phyloP scores from a whole-genome alignment of 1,140 invertebrate genomes.

The Antheraea pernyi region DNA sequence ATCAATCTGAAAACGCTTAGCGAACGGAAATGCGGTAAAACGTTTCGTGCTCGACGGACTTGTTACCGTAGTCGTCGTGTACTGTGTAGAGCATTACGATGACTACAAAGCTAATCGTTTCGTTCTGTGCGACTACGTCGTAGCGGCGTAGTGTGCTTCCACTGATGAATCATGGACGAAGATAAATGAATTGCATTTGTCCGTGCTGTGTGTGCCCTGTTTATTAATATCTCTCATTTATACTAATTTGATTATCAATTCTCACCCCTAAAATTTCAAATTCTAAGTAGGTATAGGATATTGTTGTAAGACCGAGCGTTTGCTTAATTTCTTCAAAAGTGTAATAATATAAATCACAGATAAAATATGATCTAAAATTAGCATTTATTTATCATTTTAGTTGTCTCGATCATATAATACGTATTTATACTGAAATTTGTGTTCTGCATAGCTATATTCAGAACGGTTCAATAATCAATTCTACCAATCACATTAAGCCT shows the following conservation, averaged over 20 bases:
- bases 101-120: constrained; percentile 8
- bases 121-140: neutral
- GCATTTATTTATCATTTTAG: no score
- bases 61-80: constrained; percentile 38
- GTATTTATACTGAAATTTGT: no score
- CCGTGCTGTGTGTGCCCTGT: neutral
- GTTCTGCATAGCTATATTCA: no score
- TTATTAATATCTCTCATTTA: neutral
- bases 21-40: constrained; percentile 60
- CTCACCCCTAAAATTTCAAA: no score
- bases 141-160: neutral
- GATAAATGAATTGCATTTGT: neutral
- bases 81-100: constrained; percentile 9
- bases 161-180: neutral
- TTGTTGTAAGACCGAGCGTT: no score
- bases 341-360: no score
- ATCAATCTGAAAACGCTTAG: constrained; percentile 13
- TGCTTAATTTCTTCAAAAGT: no score
- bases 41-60: constrained; percentile 53
- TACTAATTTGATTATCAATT: neutral
- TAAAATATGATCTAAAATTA: no score
- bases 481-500: no score
- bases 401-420: no score
- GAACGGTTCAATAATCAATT: no score
- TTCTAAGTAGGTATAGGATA: no score